phyloP scores from a whole-genome alignment of 2,888 invertebrate species.

The Exephanes ischioxanthus region DNA sequence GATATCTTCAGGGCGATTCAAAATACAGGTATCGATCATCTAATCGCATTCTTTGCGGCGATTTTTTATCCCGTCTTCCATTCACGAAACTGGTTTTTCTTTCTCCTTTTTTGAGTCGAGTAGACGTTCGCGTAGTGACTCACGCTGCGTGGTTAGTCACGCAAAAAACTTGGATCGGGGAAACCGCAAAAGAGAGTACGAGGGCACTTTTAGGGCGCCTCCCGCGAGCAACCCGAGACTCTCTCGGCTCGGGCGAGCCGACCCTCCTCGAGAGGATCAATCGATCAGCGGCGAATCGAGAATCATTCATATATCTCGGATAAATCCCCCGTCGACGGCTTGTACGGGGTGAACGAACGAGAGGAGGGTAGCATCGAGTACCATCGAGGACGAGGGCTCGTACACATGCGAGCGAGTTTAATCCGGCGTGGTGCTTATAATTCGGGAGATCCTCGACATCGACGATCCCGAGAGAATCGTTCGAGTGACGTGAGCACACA shows the following conservation, averaged over 20 bases:
- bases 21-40: neutral
- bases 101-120: constrained; percentile 31
- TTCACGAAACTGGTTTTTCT: neutral
- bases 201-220: constrained; percentile 82
- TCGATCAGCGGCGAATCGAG: constrained; percentile 57
- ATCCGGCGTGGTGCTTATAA: constrained; percentile 26
- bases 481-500: constrained; percentile 35
- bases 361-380: constrained; percentile 41
- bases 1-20: neutral
- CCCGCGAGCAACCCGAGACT: constrained; percentile 71
- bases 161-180: constrained; percentile 79
- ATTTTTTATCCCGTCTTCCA: constrained; percentile 8
- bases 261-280: constrained; percentile 34
- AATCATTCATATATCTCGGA: constrained; percentile 35
- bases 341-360: constrained; percentile 18
- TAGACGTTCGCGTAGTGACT: constrained; percentile 52
- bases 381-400: constrained; percentile 51
- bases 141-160: constrained; percentile 78
- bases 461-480: constrained; percentile 36
- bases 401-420: constrained; percentile 37
- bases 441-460: constrained; percentile 49
- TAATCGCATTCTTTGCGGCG: neutral
- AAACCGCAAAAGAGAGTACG: constrained; percentile 80
- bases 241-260: constrained; percentile 36
- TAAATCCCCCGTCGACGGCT: constrained; percentile 23